Evolutionary conservation across 1,140 invertebrate species (phyloP), one percentile per base, ranked within the genome.

Genomic region (Saccostrea glomerata): DNA sequence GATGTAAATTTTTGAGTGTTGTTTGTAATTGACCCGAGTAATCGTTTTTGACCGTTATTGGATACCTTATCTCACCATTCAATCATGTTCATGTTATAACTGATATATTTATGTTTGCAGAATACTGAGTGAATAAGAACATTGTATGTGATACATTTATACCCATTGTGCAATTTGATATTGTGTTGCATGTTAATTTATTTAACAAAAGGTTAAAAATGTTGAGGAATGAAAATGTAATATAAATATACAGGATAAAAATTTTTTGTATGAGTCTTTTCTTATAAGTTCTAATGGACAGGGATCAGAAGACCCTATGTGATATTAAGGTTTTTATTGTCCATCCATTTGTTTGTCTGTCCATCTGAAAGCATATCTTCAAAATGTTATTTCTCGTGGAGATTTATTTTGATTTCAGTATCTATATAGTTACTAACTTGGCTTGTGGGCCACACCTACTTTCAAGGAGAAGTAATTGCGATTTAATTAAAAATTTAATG

Each of bases 171-270:
- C 70, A 77, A 77, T 77, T 77, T 30, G 12, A 77, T 77, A 15
- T 25, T 30, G 70, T 30, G 15, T 30, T 77, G 70, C 70, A 77
- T 77, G 70, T 77, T 77, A 77, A 77, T 77, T 77, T 77, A 77
- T 77, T 15, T 12, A 30, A 77, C 6, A 77, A 77, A 77, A 77
- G 23, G 70, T 77, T 36, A 30, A 25, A 36, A 47, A 47, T 47
- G 13, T 20, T 63, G 25, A 77, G 30, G 15, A 77, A 77, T 30
- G 70, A 30, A 77, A 36, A 15, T 23, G 30, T 25, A 77, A 36
- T 73, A 73, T 7, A 77, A 77, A 77, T 30, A 25, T 77, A 25
- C 70, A 36, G 13, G 15, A 63, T 15, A 20, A 63, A 17, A 63
- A n/a, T 63, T 20, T 3, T 47, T 47, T 9, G 9, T 47, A 47